phyloP scores from a whole-genome alignment of 2,113 vertebrate genomes.

The Strix uralensis region DNA sequence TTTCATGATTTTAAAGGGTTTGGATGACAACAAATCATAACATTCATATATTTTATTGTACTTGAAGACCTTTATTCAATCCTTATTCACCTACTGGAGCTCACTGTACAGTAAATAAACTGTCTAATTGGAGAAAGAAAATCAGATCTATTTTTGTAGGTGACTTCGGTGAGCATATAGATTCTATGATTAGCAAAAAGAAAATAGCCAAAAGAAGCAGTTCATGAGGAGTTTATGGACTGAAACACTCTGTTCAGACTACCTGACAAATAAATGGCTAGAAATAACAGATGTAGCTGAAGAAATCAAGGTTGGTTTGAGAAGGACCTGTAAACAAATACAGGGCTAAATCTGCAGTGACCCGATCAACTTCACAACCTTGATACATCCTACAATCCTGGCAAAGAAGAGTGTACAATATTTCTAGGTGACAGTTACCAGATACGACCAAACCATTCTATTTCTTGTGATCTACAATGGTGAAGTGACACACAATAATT shows the following conservation, averaged over 20 bases:
- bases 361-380: background rate
- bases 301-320: background rate
- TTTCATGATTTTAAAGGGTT: background rate
- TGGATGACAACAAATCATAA: background rate
- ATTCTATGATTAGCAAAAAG: background rate
- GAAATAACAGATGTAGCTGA: background rate
- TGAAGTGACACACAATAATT: background rate
- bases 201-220: background rate
- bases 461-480: background rate
- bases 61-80: background rate
- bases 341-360: background rate
- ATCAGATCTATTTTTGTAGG: background rate
- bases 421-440: background rate
- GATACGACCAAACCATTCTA: background rate
- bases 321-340: background rate
- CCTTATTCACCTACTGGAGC: background rate
- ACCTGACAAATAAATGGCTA: background rate
- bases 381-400: background rate
- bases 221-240: background rate
- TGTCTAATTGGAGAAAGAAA: background rate
- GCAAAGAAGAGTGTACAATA: background rate
- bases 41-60: background rate
- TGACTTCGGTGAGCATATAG: background rate
- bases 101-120: background rate
- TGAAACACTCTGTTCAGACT: background rate